A percentile compares a stretch with the other conserved stretches of the same genome.
Evolutionary conservation across 37 sponge, comb jelly and placozoan species (phyloP).

Genomic region (Chondrilla cf. caribensis): DNA sequence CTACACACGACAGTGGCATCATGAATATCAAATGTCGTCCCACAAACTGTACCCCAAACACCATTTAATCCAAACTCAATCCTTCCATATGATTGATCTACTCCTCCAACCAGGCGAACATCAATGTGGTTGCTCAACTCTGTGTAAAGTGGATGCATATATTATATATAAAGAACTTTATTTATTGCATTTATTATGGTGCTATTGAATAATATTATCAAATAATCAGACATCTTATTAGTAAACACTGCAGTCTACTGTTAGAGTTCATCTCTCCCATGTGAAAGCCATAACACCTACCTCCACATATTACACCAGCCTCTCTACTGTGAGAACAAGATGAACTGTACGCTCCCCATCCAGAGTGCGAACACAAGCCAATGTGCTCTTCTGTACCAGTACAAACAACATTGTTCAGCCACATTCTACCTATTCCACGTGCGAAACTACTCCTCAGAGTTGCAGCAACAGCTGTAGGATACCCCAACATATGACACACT

Average conservation of each 20-base stretch:
- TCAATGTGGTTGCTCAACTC: too few relatives aligned
- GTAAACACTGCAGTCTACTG: neutral
- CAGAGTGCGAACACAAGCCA: neutral
- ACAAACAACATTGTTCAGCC: neutral
- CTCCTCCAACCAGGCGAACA: slow-evolving; percentile 28
- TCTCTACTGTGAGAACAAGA: neutral
- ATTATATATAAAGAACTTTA: too few relatives aligned
- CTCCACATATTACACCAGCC: neutral
- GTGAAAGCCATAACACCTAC: too few relatives aligned
- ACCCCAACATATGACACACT: neutral
- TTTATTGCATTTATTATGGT: too few relatives aligned
- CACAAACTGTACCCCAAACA: slow-evolving; percentile 76
- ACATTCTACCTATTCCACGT: neutral
- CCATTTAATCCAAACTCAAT: slow-evolving; percentile 51
- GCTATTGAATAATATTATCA: too few relatives aligned
- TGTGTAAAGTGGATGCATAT: too few relatives aligned
- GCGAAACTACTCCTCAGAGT: neutral
- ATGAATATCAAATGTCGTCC: slow-evolving; percentile 40
- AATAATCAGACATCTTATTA: too few relatives aligned
- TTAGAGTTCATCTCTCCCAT: neutral
- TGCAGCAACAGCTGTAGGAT: neutral
- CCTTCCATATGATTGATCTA: slow-evolving; percentile 16
- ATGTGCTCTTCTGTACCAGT: neutral
- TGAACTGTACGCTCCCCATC: neutral
- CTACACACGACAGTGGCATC: slow-evolving; percentile 63